A percentile compares a stretch with the other conserved stretches of the same genome.
phyloP scores from a whole-genome alignment of 2,888 invertebrate genomes.

The Archips xylosteana region DNA sequence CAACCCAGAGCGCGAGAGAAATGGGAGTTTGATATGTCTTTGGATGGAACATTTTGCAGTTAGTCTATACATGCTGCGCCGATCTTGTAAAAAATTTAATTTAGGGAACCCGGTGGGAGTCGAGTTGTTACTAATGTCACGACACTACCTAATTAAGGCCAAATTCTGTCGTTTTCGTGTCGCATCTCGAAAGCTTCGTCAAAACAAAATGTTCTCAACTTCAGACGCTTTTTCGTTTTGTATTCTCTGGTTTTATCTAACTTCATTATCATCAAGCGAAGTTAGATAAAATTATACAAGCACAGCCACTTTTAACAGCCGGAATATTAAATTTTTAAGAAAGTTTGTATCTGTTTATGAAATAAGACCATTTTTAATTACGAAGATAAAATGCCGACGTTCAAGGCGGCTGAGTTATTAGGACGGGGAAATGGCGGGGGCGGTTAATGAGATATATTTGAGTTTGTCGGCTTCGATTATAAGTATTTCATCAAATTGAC shows the following conservation, averaged over 20 bases:
- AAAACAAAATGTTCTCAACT: conserved; percentile 14
- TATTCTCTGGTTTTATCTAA: conserved; percentile 13
- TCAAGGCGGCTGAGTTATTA: conserved; percentile 43
- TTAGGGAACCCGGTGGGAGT: too few relatives aligned
- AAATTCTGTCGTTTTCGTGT: background rate
- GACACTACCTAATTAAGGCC: background rate
- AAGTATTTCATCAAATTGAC: conserved; percentile 62
- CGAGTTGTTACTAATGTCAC: too few relatives aligned
- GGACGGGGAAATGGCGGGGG: conserved; percentile 30
- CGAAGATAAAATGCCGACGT: conserved; percentile 41
- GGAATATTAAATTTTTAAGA: conserved; percentile 28
- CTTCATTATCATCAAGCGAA: conserved; percentile 17
- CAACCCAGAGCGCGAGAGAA: too few relatives aligned
- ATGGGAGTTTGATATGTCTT: too few relatives aligned
- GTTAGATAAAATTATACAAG: conserved; percentile 12
- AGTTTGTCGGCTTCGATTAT: conserved; percentile 57
- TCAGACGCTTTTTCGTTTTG: conserved; percentile 3
- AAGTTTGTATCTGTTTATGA: conserved; percentile 46
- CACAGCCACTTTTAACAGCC: conserved; percentile 17
- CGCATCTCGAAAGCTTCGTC: background rate
- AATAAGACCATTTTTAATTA: conserved; percentile 49
- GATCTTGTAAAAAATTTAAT: too few relatives aligned
- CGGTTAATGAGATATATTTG: conserved; percentile 41
- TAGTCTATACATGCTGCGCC: too few relatives aligned
- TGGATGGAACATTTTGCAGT: too few relatives aligned